These are phyloP conservation scores for Sandelia bainsii DNA, from an alignment of 2,797 vertebrate genomes.

Conservation along the genomic window DNA sequence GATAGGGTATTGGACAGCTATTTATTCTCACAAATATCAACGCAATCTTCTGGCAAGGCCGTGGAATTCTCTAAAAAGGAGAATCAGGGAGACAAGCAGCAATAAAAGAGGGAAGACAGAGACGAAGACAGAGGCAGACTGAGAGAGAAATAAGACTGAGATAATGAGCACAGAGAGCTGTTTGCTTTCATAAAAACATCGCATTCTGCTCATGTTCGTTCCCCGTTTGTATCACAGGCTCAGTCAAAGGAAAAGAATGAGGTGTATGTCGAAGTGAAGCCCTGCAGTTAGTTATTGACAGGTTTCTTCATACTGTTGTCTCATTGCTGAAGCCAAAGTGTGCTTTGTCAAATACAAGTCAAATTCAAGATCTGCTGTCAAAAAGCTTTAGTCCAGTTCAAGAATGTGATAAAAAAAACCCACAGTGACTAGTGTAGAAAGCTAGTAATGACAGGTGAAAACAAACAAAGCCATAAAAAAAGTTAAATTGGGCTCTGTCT, in stretches of 20 bases:
- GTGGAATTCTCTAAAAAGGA: conserved; percentile 36
- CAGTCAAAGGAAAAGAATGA: conserved; percentile 26
- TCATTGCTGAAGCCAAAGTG: conserved; percentile 5
- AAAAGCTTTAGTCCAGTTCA: neutral
- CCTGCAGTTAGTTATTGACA: conserved; percentile 23
- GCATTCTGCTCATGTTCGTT: conserved; percentile 37
- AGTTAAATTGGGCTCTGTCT: too few relatives aligned
- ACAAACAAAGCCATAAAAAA: too few relatives aligned
- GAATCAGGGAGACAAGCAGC: conserved; percentile 35
- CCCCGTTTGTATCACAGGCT: conserved; percentile 28
- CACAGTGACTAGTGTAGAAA: neutral
- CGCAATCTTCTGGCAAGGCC: conserved; percentile 44
- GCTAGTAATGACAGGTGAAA: neutral
- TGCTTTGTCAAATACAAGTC: neutral
- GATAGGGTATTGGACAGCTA: conserved; percentile 68
- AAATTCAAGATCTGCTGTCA: neutral
- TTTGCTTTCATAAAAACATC: conserved; percentile 47
- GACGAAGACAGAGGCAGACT: conserved; percentile 14
- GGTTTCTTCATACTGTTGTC: conserved; percentile 14
- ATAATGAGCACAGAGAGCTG: conserved; percentile 53
- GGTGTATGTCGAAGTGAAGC: conserved; percentile 10
- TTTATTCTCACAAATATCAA: conserved; percentile 75
- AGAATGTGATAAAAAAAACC: neutral
- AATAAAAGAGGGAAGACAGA: conserved; percentile 33
- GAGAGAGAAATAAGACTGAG: conserved; percentile 24